Base-by-base conservation (phyloP, 2,888 invertebrate genomes). In the Drosophila paramelanica region DNA sequence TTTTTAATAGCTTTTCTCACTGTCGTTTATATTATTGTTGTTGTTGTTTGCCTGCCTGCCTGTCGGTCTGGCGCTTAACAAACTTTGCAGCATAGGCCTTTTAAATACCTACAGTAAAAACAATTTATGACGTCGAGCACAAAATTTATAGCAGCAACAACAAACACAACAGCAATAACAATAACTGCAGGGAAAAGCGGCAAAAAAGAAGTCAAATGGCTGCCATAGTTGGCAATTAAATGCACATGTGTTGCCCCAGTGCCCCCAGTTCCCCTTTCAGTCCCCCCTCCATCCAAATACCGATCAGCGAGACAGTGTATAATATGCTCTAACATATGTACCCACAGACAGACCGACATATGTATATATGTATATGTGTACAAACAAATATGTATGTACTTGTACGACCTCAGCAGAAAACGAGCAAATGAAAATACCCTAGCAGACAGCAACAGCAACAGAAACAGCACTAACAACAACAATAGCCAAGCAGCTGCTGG, bases 151-250 rank as follows among this genome's bases (percentile, higher is more conserved):
- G 65, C 65, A 51, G 45, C 72, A 58, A 39, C 57, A 49, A 55
- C 55, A 49, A 42, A 33, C 46, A 55, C 62, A 51, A 55, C 41
- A 55, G 42, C 53, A 51, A 47, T 42, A 59, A 59, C 49, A 58
- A 50, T 58, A 49, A 42, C 58, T 51, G 59, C 59, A 43, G 14
- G 41, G 25, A 61, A 55, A 25, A 47, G 51, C 50, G 36, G 45
- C 51, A 47, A 52, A 39, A 33, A 43, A 50, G 20, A 64, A 68
- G 61, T 49, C 57, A 69, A 75, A 75, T 73, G 53, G 59, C 56
- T 68, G 72, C 51, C 73, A 57, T 46, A 49, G 51, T 39, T 50
- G 51, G 77, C 80, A 77, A 79, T 79, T 75, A 82, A 79, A 68
- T 79, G 71, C 62, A 78, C 65, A 76, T 65, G 80, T 64, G 67